Conservation (phyloP, 2,113 vertebrate species). For the Ciconia boyciana region DNA sequence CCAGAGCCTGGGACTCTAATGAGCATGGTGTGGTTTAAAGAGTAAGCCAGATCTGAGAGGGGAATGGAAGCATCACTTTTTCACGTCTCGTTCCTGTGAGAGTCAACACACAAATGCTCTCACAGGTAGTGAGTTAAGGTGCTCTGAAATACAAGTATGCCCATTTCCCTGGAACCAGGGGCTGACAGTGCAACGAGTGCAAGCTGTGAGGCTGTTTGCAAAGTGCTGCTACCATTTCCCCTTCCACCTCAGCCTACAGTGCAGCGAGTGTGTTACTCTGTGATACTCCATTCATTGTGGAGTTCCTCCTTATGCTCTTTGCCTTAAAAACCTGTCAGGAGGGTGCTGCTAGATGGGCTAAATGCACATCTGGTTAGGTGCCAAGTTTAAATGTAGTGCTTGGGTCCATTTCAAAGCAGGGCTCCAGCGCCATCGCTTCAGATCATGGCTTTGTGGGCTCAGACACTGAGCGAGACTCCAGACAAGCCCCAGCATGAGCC, state of each 20-base stretch:
- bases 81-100: background rate
- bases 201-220: background rate
- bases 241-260: background rate
- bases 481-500: background rate
- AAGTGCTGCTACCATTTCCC: background rate
- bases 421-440: background rate
- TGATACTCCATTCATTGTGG: background rate
- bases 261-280: background rate
- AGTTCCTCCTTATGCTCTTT: background rate
- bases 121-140: background rate
- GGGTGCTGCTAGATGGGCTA: background rate
- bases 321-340: background rate
- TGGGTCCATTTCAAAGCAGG: conserved; percentile 2
- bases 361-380: background rate
- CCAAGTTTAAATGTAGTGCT: background rate
- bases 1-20: background rate
- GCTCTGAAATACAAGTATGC: background rate
- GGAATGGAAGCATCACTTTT: background rate
- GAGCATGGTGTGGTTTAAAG: background rate
- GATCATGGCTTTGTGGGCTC: background rate
- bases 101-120: background rate
- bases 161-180: background rate
- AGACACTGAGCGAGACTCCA: background rate
- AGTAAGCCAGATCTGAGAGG: background rate
- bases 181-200: background rate